Percentiles rank a stretch among this genome's conserved stretches.
Conservation (phyloP, 2,113 vertebrate species). For the Emydura subglobosa region DNA sequence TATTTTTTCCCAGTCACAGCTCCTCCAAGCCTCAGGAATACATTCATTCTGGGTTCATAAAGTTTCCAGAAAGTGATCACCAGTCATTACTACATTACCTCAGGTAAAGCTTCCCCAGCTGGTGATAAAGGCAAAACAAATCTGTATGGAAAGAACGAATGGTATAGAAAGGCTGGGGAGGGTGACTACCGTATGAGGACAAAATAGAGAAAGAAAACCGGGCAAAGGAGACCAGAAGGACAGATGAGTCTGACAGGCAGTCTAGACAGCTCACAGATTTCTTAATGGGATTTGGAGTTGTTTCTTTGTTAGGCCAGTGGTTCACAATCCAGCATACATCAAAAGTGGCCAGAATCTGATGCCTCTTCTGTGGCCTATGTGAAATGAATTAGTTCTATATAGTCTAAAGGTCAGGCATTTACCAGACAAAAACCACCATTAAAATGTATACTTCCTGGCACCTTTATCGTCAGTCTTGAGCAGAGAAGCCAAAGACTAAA, state of each 20-base stretch:
- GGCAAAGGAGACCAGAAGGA: background rate
- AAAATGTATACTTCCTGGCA: background rate
- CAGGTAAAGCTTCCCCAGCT: background rate
- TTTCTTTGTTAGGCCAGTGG: background rate
- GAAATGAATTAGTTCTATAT: slow-evolving; percentile 25
- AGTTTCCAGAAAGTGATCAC: background rate
- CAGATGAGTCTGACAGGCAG: slow-evolving; percentile 2
- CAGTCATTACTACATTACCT: background rate
- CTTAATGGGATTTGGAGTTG: background rate
- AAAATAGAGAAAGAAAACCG: background rate
- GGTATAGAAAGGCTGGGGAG: background rate
- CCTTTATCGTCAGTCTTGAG: slow-evolving; percentile 42
- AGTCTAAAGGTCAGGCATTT: slow-evolving; percentile 24
- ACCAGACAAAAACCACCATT: slow-evolving; percentile 1
- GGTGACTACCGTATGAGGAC: background rate
- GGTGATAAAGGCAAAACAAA: background rate
- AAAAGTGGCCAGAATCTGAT: background rate
- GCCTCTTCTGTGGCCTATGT: background rate
- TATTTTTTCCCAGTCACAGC: background rate
- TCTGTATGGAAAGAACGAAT: background rate
- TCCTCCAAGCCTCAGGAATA: slow-evolving; percentile 24
- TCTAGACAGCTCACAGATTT: background rate
- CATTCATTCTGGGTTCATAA: slow-evolving; percentile 24
- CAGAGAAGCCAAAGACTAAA: slow-evolving; percentile 64
- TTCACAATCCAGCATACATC: background rate